phyloP scores from a whole-genome alignment of 2,797 vertebrate species.

The Spinibarbus caldwelli region DNA sequence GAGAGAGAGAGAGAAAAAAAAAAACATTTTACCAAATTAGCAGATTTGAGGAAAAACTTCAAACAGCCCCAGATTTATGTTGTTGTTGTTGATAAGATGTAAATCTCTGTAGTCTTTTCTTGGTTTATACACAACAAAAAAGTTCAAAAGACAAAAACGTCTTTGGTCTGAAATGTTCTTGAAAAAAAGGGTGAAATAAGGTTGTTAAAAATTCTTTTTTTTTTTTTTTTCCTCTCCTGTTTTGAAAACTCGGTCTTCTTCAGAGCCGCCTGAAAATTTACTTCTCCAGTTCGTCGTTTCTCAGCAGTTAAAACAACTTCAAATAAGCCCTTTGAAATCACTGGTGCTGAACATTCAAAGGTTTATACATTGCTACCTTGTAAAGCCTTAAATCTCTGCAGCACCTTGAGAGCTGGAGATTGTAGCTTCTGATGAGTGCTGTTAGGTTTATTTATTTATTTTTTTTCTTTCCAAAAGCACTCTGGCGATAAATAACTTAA shows the following conservation, averaged over 20 bases:
- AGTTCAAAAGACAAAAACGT: constrained; percentile 10
- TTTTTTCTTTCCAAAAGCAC: constrained; percentile 52
- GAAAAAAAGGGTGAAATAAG: constrained; percentile 9
- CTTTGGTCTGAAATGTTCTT: constrained; percentile 22
- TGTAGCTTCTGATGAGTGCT: constrained; percentile 65
- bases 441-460: constrained; percentile 67
- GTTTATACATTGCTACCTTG: constrained; percentile 56
- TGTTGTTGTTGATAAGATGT: constrained; percentile 1
- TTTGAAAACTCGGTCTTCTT: constrained; percentile 10
- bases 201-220: neutral
- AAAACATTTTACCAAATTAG: neutral
- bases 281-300: constrained; percentile 64
- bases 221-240: neutral
- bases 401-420: constrained; percentile 54
- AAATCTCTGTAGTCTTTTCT: constrained; percentile 3
- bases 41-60: neutral
- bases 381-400: constrained; percentile 61
- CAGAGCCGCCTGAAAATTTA: constrained; percentile 5
- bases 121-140: constrained; percentile 18
- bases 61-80: neutral
- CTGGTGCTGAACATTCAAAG: constrained; percentile 57
- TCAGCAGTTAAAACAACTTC: constrained; percentile 71
- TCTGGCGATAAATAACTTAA: constrained; percentile 68
- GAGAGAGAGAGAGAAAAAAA: neutral
- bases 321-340: constrained; percentile 58